A percentile compares a stretch with the other conserved stretches of the same genome.
Conservation (phyloP, 2,888 invertebrate species). For the Drosophila neotestacea region DNA sequence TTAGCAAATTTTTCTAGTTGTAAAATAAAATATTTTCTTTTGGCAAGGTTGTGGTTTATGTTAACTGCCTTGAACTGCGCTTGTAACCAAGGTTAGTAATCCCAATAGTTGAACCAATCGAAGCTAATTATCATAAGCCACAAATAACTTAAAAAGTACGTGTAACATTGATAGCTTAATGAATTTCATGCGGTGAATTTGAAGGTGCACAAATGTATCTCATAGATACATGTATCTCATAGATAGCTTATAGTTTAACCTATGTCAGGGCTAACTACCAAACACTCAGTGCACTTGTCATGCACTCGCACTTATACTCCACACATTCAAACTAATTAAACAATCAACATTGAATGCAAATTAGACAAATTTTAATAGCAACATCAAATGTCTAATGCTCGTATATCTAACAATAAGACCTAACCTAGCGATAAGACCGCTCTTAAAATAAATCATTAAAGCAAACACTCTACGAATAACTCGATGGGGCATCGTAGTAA, state of each 20-base stretch:
- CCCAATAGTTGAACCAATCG: background rate
- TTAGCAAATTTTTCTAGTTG: background rate
- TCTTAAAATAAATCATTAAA: conserved; percentile 55
- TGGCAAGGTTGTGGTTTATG: background rate
- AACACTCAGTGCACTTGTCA: conserved; percentile 30
- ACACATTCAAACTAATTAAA: conserved; percentile 34
- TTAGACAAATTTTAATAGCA: conserved; percentile 25
- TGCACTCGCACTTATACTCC: conserved; percentile 26
- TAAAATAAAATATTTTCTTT: background rate
- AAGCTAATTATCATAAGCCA: conserved; percentile 32
- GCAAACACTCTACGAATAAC: conserved; percentile 54
- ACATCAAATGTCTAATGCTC: conserved; percentile 2
- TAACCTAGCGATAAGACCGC: conserved; percentile 37
- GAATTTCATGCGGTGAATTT: conserved; percentile 16
- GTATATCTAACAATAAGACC: conserved; percentile 14
- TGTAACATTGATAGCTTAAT: conserved; percentile 53
- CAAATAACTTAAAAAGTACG: conserved; percentile 36
- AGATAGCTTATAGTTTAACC: conserved; percentile 8
- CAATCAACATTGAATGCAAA: conserved; percentile 42
- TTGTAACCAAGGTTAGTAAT: background rate
- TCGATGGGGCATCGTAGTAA: conserved; percentile 22
- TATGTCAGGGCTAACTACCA: conserved; percentile 28
- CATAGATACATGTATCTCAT: background rate
- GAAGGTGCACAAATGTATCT: conserved; percentile 32
- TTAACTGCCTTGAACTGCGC: conserved; percentile 23